A percentile compares a stretch with the other conserved stretches of the same genome.
These are phyloP conservation scores for Semaprochilodus insignis DNA, from an alignment of 2,797 vertebrate genomes.

Conservation along the genomic window DNA sequence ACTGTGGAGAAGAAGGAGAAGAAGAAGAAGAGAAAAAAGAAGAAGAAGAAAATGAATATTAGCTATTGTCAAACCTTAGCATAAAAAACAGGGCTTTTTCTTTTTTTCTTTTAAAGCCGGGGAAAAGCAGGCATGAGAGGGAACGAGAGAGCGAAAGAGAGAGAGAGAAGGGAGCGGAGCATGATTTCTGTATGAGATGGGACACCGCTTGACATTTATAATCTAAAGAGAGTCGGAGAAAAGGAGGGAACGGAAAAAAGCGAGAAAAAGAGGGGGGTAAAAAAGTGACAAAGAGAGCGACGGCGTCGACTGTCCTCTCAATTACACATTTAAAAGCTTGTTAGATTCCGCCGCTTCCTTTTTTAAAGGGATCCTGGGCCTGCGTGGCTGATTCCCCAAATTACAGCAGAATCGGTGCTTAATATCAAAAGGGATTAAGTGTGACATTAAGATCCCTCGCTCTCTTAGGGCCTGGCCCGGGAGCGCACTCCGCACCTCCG, in stretches of 20 bases:
- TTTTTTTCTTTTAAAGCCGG: slow-evolving; percentile 43
- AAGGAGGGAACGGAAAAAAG: slow-evolving; percentile 31
- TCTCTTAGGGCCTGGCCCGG: not conserved
- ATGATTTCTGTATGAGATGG: slow-evolving; percentile 68
- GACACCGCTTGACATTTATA: slow-evolving; percentile 63
- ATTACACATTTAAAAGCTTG: slow-evolving; percentile 54
- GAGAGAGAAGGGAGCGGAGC: not conserved
- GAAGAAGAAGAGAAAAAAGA: too few relatives aligned
- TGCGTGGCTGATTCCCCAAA: slow-evolving; percentile 58
- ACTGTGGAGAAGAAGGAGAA: slow-evolving; percentile 29
- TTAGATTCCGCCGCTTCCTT: slow-evolving; percentile 30
- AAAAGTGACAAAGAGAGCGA: slow-evolving; percentile 42
- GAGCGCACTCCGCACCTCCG: not conserved
- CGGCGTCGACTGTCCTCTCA: slow-evolving; percentile 48
- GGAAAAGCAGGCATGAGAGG: not conserved
- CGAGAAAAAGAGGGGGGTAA: slow-evolving; percentile 19
- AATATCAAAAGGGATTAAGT: slow-evolving; percentile 56
- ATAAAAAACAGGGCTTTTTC: slow-evolving; percentile 22
- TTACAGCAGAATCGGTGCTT: slow-evolving; percentile 55
- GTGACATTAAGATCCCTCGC: slow-evolving; percentile 18
- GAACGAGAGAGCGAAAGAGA: not conserved
- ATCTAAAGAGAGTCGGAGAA: slow-evolving; percentile 58
- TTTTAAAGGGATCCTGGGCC: slow-evolving; percentile 42
- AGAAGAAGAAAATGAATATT: slow-evolving; percentile 23
- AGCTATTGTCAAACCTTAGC: slow-evolving; percentile 48